A percentile compares a stretch with the other conserved stretches of the same genome.
These are phyloP conservation scores for Tragelaphus imberbis DNA, from an alignment of 2,113 vertebrate genomes.

Conservation along the genomic window DNA sequence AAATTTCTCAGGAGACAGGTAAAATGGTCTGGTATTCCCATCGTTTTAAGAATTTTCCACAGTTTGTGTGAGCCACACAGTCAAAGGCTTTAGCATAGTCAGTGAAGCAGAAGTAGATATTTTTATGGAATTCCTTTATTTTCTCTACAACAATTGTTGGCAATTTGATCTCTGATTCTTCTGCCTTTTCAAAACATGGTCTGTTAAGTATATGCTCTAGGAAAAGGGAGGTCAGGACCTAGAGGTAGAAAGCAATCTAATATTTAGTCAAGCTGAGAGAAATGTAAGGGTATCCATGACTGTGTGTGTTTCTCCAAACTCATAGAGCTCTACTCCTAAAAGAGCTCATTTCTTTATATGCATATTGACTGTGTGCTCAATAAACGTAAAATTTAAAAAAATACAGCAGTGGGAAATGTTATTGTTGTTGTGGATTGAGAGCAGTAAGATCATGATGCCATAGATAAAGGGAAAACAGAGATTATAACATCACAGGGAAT, in stretches of 20 bases:
- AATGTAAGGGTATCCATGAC: background rate
- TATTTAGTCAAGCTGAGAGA: background rate
- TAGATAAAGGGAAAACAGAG: background rate
- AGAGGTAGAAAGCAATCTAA: background rate
- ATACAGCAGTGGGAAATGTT: background rate
- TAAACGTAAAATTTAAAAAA: constrained; percentile 1
- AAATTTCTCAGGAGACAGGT: background rate
- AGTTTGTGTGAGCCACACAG: background rate
- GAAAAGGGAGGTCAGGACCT: background rate
- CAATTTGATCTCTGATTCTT: background rate
- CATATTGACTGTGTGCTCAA: background rate
- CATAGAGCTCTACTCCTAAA: background rate
- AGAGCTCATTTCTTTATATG: background rate
- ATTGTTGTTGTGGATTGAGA: background rate
- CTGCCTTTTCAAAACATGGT: background rate
- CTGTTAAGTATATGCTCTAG: background rate
- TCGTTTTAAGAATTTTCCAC: background rate
- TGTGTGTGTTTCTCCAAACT: background rate
- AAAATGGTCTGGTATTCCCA: background rate
- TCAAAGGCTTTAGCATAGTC: background rate
- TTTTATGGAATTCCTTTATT: background rate
- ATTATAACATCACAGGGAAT: background rate
- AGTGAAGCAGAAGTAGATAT: background rate
- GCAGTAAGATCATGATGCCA: background rate
- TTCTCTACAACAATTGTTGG: background rate